phyloP scores from a whole-genome alignment of 2,113 vertebrate genomes.

The Nerophis lumbriciformis region DNA sequence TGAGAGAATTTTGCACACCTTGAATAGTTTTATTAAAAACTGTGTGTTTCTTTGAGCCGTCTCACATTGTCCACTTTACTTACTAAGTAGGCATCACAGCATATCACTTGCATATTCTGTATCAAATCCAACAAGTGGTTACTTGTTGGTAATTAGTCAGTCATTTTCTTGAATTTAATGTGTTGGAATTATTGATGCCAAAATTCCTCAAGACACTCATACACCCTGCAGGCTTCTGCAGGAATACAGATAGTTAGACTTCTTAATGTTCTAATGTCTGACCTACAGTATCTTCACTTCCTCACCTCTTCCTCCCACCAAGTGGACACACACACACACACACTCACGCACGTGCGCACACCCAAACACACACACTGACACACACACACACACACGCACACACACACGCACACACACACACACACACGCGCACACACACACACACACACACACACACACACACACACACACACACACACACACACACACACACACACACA shows the following conservation, averaged over 20 bases:
- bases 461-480: background rate
- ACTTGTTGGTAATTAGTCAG: no score
- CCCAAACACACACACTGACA: constrained; percentile 6
- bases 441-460: constrained; percentile 11
- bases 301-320: constrained; percentile 21
- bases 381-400: background rate
- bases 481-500: constrained; percentile 9
- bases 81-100: no score
- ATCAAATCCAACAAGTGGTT: no score
- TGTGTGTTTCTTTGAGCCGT: no score
- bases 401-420: no score
- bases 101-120: no score
- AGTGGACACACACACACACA: constrained; percentile 6
- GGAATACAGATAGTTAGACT: constrained; percentile 21
- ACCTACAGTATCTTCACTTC: constrained; percentile 49
- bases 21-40: no score
- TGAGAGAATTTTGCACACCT: no score
- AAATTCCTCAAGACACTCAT: background rate
- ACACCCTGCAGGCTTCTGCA: background rate
- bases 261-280: constrained; percentile 38
- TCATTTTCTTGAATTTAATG: background rate
- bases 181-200: background rate
- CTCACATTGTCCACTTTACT: no score
- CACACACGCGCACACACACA: no score
- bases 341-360: background rate